A percentile compares a stretch with the other conserved stretches of the same genome.
phyloP scores from a whole-genome alignment of 2,113 vertebrate species.

The Odontesthes bonariensis region DNA sequence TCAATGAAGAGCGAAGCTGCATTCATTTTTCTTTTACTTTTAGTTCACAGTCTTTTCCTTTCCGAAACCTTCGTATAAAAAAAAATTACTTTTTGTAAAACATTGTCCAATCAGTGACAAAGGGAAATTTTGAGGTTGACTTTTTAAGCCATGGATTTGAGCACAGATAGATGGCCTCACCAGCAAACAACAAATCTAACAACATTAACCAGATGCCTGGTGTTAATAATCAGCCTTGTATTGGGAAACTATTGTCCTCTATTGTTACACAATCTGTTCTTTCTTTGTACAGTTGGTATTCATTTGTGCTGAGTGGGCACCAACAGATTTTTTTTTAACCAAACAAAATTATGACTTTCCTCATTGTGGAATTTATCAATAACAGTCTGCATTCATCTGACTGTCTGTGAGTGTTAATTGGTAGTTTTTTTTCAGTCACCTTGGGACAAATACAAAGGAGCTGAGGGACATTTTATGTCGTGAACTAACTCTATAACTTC shows the following conservation, averaged over 20 bases:
- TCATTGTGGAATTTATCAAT: constrained; percentile 13
- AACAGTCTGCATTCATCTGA: constrained; percentile 9
- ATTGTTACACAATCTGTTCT: constrained; percentile 41
- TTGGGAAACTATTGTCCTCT: neutral
- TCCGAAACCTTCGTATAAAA: no score
- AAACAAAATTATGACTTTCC: constrained; percentile 19
- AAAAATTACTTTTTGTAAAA: no score
- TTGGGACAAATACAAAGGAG: constrained; percentile 12
- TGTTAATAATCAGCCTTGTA: neutral
- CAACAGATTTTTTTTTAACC: constrained; percentile 1
- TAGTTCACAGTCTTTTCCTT: no score
- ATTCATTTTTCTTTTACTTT: no score
- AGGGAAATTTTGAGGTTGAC: no score
- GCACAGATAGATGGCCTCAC: no score
- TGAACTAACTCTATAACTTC: constrained; percentile 11
- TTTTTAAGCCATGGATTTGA: no score
- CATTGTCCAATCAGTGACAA: no score
- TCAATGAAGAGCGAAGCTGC: no score
- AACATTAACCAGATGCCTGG: constrained; percentile 2
- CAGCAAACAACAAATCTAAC: constrained; percentile 5
- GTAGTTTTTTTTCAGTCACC: constrained; percentile 22
- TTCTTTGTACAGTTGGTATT: constrained; percentile 31
- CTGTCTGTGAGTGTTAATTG: constrained; percentile 12
- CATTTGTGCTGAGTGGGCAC: constrained; percentile 38
- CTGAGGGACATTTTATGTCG: constrained; percentile 2